Evolutionary conservation across 2,113 vertebrate species (phyloP).

Genomic region (Ciconia maguari): DNA sequence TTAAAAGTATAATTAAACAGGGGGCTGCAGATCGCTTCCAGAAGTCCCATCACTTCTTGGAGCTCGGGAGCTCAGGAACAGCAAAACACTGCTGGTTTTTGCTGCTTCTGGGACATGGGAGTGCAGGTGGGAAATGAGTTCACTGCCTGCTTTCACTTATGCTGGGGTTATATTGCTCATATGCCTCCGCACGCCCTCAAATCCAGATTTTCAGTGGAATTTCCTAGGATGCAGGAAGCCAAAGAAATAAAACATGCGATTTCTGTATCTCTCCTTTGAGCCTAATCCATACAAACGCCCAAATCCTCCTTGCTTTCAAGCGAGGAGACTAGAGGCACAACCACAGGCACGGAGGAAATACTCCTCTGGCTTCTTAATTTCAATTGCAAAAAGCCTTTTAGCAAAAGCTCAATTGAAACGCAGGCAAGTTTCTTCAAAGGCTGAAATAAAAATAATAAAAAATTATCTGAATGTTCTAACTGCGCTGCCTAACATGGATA

Average conservation of each 20-base stretch:
- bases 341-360: not conserved
- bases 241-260: not conserved
- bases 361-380: constrained; percentile 27
- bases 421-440: constrained; percentile 41
- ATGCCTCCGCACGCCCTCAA: not conserved
- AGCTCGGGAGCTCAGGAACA: not conserved
- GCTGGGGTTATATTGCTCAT: not conserved
- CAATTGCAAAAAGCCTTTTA: constrained; percentile 26
- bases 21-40: constrained; percentile 53
- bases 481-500: constrained; percentile 34
- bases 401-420: constrained; percentile 20
- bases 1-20: not conserved
- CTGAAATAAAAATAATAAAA: not conserved
- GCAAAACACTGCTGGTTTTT: not conserved
- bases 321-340: not conserved
- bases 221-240: not conserved
- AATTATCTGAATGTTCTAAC: constrained; percentile 6
- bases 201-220: not conserved
- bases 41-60: not conserved
- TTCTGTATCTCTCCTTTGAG: not conserved
- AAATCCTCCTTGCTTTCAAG: not conserved
- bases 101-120: not conserved
- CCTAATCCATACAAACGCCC: not conserved
- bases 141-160: not conserved
- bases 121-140: not conserved